phyloP scores from a whole-genome alignment of 53 echinoderm and acorn worm species.

The Holothuria scabra region DNA sequence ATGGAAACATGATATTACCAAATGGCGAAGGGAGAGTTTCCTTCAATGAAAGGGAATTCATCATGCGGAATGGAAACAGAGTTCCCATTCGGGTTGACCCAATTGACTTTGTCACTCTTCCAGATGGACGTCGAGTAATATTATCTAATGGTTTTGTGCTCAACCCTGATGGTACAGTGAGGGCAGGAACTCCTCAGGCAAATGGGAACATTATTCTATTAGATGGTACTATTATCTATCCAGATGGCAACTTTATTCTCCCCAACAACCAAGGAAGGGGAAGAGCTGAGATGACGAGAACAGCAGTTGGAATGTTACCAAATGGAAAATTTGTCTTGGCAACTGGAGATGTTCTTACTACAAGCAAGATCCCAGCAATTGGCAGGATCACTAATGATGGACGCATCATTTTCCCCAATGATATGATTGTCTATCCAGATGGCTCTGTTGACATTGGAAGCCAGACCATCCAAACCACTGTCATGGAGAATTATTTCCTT shows the following conservation, averaged over 20 bases:
- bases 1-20: no score
- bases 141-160: conserved; percentile 5
- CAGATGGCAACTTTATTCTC: conserved; percentile 27
- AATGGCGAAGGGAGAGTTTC: no score
- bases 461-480: conserved; percentile 32
- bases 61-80: no score
- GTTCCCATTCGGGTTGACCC: no score
- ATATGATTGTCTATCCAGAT: conserved; percentile 11
- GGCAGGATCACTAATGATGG: conserved; percentile 8
- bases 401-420: conserved; percentile 28
- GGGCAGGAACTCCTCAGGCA: conserved; percentile 13
- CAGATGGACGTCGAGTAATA: no score
- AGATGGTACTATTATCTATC: conserved; percentile 36
- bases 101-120: no score
- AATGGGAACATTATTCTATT: conserved; percentile 15
- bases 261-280: conserved; percentile 33
- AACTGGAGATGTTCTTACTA: conserved; percentile 20
- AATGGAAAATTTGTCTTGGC: conserved; percentile 15
- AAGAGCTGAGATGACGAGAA: neutral
- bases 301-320: neutral
- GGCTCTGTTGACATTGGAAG: neutral
- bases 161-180: conserved; percentile 21
- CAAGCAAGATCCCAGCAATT: conserved; percentile 1
- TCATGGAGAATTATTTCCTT: neutral
- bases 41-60: no score